A percentile compares a stretch with the other conserved stretches of the same genome.
Conservation (phyloP, 2,797 vertebrate species). For the Macroramphosus scolopax region DNA sequence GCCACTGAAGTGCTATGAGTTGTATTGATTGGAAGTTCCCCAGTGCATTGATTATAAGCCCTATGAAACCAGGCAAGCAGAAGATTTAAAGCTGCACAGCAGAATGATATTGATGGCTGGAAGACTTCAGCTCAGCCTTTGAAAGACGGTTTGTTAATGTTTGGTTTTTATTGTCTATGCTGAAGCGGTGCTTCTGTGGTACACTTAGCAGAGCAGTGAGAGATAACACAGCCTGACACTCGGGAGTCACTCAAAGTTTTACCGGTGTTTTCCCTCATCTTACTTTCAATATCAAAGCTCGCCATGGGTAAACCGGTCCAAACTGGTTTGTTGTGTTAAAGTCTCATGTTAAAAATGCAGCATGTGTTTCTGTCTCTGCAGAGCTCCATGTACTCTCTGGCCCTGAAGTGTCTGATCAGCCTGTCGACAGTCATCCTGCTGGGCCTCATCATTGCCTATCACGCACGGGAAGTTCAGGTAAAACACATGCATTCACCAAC, state of each 20-base stretch:
- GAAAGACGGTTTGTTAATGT: constrained; percentile 40
- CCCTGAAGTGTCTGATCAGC: constrained; percentile 98
- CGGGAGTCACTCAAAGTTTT: too few relatives aligned
- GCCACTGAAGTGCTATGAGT: constrained; percentile 63
- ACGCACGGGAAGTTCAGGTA: constrained; percentile 97
- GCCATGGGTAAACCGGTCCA: too few relatives aligned
- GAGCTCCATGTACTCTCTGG: constrained; percentile 95
- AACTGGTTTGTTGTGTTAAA: too few relatives aligned
- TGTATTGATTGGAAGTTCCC: constrained; percentile 67
- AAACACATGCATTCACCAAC: constrained; percentile 20
- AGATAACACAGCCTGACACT: too few relatives aligned
- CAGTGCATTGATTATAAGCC: constrained; percentile 63
- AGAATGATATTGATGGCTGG: constrained; percentile 50
- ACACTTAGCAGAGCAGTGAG: constrained; percentile 12
- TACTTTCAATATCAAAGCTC: too few relatives aligned
- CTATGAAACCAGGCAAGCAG: constrained; percentile 55
- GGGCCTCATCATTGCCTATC: constrained; percentile 97
- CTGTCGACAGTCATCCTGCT: constrained; percentile 94
- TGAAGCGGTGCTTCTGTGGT: not conserved
- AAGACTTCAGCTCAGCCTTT: constrained; percentile 30
- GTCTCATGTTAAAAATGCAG: too few relatives aligned
- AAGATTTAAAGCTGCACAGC: constrained; percentile 55
- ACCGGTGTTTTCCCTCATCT: too few relatives aligned
- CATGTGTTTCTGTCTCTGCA: constrained; percentile 64
- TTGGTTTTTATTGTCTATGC: constrained; percentile 21